Percentiles rank a stretch among this genome's conserved stretches.
Conservation (phyloP, 1,140 invertebrate genomes). For the Galendromus occidentalis region DNA sequence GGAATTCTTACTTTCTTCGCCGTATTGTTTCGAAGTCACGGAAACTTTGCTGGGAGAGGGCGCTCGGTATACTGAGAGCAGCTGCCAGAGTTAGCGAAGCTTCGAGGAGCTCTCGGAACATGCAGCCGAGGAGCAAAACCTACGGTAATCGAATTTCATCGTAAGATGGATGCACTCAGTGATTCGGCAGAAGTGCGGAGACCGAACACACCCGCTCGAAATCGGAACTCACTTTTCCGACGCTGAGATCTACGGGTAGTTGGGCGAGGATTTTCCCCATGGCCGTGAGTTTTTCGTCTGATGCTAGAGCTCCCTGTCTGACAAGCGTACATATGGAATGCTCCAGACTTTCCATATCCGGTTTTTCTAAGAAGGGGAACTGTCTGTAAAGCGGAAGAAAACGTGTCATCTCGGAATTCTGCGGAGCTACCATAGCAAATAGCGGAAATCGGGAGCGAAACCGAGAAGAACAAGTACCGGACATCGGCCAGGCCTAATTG, state of each 20-base stretch:
- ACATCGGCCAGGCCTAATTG: constrained; percentile 74
- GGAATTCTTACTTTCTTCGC: background rate
- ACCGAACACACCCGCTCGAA: background rate
- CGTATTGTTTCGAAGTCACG: constrained; percentile 54
- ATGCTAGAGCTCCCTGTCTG: constrained; percentile 50
- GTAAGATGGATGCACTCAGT: constrained; percentile 31
- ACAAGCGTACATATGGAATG: constrained; percentile 10
- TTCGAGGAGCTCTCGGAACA: constrained; percentile 32
- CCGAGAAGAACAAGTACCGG: constrained; percentile 35
- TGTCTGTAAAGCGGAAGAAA: background rate
- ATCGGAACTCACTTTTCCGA: constrained; percentile 66
- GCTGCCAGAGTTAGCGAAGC: constrained; percentile 76
- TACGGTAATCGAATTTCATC: constrained; percentile 68
- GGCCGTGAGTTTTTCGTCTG: constrained; percentile 65
- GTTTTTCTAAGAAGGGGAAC: constrained; percentile 9
- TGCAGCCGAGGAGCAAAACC: constrained; percentile 19
- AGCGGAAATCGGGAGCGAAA: too few relatives aligned
- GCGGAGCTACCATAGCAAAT: too few relatives aligned
- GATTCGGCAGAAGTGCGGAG: background rate
- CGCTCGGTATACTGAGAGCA: constrained; percentile 73
- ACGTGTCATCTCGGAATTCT: too few relatives aligned
- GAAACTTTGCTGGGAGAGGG: constrained; percentile 72
- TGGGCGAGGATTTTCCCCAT: constrained; percentile 67
- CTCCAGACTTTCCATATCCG: background rate
- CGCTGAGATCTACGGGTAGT: constrained; percentile 77